A percentile compares a stretch with the other conserved stretches of the same genome.
phyloP scores from a whole-genome alignment of 2,888 invertebrate species.

The Phortica okadai region DNA sequence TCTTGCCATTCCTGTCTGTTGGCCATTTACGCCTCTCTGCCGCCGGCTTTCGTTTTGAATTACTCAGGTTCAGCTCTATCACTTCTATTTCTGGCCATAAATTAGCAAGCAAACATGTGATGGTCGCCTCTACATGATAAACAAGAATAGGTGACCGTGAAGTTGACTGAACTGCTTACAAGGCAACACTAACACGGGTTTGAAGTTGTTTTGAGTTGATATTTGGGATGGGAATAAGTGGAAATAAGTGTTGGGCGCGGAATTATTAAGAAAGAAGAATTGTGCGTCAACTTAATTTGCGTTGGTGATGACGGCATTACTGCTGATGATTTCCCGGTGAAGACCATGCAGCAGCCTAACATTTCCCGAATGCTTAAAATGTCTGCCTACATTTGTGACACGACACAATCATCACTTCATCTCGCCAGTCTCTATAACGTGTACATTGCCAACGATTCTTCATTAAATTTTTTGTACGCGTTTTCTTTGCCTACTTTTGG shows the following conservation, averaged over 20 bases:
- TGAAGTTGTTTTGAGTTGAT: background rate
- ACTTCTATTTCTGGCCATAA: slow-evolving; percentile 68
- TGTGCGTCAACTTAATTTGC: slow-evolving; percentile 13
- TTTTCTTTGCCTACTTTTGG: slow-evolving; percentile 9
- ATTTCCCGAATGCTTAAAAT: slow-evolving; percentile 20
- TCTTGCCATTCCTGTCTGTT: background rate
- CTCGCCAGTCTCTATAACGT: background rate
- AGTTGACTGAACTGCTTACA: background rate
- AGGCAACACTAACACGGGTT: background rate
- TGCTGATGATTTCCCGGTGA: background rate
- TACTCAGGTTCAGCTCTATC: slow-evolving; percentile 61
- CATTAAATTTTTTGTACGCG: slow-evolving; percentile 14
- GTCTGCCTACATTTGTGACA: slow-evolving; percentile 24
- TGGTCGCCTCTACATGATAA: slow-evolving; percentile 6
- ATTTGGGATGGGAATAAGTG: background rate
- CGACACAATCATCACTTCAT: background rate
- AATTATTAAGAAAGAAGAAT: slow-evolving; percentile 55
- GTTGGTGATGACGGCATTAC: background rate
- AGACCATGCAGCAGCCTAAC: background rate
- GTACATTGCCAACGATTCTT: background rate
- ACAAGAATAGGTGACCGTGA: slow-evolving; percentile 21
- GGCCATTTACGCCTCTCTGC: background rate
- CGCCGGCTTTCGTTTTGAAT: slow-evolving; percentile 30
- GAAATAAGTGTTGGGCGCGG: slow-evolving; percentile 43
- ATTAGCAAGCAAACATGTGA: slow-evolving; percentile 50